Conservation (phyloP, 1,140 invertebrate species). For the Procambarus virginalis region DNA sequence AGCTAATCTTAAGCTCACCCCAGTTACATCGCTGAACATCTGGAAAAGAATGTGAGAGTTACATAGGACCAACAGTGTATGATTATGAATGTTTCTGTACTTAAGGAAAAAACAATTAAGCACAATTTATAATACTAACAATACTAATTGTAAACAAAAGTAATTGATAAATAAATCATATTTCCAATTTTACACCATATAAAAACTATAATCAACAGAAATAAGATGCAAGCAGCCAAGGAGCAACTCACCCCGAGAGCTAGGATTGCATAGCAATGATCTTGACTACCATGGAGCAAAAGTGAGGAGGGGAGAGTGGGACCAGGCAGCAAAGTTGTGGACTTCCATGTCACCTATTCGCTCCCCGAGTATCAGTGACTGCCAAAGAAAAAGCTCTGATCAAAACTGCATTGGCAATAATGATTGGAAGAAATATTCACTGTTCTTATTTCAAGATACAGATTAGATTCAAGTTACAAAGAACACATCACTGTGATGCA, state of each 20-base stretch:
- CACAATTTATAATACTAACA: background rate
- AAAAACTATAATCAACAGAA: background rate
- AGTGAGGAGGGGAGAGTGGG: conserved; percentile 92
- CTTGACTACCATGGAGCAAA: conserved; percentile 96
- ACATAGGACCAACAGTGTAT: background rate
- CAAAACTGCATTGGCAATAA: too few relatives aligned
- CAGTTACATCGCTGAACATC: conserved; percentile 70
- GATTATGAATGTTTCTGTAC: background rate
- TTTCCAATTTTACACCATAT: background rate
- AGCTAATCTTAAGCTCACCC: conserved; percentile 62
- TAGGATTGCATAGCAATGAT: conserved; percentile 95
- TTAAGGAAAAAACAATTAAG: conserved; percentile 7
- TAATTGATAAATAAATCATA: background rate
- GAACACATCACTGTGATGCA: too few relatives aligned
- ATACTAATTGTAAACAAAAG: background rate
- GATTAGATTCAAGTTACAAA: too few relatives aligned
- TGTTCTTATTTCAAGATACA: too few relatives aligned
- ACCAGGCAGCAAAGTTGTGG: conserved; percentile 83
- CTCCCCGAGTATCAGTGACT: conserved; percentile 87
- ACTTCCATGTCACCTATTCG: conserved; percentile 72
- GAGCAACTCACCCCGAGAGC: conserved; percentile 83
- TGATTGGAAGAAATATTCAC: too few relatives aligned
- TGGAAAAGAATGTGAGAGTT: conserved; percentile 52
- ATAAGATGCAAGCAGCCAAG: background rate
- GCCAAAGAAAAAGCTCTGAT: conserved; percentile 55